A percentile compares a stretch with the other conserved stretches of the same genome.
phyloP scores from a whole-genome alignment of 2,888 invertebrate species.

The Melangyna quadrimaculata region DNA sequence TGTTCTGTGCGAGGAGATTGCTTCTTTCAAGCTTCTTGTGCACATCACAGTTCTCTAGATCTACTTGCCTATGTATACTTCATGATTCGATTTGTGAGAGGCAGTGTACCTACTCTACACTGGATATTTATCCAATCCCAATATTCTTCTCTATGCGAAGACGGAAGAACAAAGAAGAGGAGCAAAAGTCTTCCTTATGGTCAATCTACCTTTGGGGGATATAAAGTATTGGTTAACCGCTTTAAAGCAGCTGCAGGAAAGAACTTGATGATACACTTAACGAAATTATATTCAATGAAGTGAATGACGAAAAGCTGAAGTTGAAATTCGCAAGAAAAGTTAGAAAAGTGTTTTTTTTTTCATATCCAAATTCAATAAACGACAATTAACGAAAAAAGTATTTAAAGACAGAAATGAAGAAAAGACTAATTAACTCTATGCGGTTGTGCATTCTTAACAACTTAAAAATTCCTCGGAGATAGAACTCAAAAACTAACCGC shows the following conservation, averaged over 20 bases:
- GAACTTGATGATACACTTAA: not conserved
- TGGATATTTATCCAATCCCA: not conserved
- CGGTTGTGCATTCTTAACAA: no score
- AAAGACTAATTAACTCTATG: no score
- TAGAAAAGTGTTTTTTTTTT: no score
- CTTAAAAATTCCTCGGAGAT: no score
- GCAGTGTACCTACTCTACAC: not conserved
- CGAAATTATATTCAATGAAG: not conserved
- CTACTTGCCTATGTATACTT: slow-evolving; percentile 59
- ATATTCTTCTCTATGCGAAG: slow-evolving; percentile 1
- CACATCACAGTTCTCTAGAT: not conserved
- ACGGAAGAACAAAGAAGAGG: slow-evolving; percentile 49
- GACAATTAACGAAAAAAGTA: no score
- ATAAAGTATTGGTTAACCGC: slow-evolving; percentile 45
- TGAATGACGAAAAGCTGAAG: no score
- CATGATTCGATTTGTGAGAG: slow-evolving; percentile 57
- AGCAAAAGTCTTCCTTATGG: slow-evolving; percentile 63
- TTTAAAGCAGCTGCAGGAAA: slow-evolving; percentile 44
- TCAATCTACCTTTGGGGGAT: slow-evolving; percentile 51
- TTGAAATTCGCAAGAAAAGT: no score
- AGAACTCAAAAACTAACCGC: no score
- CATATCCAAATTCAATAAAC: no score
- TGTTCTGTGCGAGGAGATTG: slow-evolving; percentile 27
- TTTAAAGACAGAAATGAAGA: no score
- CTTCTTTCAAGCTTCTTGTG: slow-evolving; percentile 3